Base-by-base conservation (phyloP, 2,797 vertebrate genomes). In the Ataeniobius toweri region DNA sequence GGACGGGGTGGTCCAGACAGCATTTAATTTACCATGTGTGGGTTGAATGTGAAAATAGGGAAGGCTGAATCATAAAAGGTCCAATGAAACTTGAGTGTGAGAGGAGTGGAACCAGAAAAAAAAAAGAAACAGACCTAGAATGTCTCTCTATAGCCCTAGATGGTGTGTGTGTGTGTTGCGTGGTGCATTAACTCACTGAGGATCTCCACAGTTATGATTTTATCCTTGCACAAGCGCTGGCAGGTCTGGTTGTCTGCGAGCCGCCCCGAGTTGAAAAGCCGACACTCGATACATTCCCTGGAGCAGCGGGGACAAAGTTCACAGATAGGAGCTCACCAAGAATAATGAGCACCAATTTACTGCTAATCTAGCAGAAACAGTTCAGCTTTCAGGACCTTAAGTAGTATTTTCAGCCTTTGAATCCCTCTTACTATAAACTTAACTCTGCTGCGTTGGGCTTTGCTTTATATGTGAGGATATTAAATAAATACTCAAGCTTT, bases 271-370 rank as follows among this genome's bases (percentile, higher is more conserved):
- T 96, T 96, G 93, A 97, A 97, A 59, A 99, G 95, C 56, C 95
- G 93, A 89, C 98, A 99, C 83, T 99, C 98, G 0, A 99, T 97
- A 46, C 98, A 99, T 51, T 99, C 97, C 93, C 98, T 99, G 90
- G 65, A 88, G 50, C 70, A 69, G 78, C 78, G 76, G 0, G 55
- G 58, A 73, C 16, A 6, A n/a, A 44, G 46, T 71, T 79, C n/a
- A 69, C 67, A 69, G 24, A 69, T 14, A 3, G 1, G n/a, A 39
- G 39, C 59, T 79, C 24, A 65, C 12, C 14, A 51, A 10, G 8
- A 48, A 50, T 13, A 1, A 53, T 31, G 22, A 22, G 20, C 5
- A 16, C 9, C 24, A 18, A 41, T 55, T 41, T 22, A 41, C 44
- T 63, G 28, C 51, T 20, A 7, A 80, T 13, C 55, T 36, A 80